Evolutionary conservation across 2,888 invertebrate genomes (phyloP).

Genomic region (Gnatocerus cornutus): DNA sequence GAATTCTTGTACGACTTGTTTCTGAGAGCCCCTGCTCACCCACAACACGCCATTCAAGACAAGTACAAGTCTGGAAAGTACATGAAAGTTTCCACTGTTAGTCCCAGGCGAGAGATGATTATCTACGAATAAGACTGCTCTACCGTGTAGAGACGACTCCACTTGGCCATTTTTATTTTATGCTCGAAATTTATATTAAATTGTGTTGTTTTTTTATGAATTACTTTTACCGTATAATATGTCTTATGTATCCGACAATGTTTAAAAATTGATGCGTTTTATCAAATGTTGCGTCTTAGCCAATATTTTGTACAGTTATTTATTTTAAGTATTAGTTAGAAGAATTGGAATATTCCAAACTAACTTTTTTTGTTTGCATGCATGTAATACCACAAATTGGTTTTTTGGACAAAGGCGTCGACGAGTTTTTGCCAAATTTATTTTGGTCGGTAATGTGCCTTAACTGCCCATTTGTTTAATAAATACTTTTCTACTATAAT

Average conservation of each 20-base stretch:
- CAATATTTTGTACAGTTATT: constrained; percentile 36
- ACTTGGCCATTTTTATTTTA: constrained; percentile 23
- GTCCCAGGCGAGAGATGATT: constrained; percentile 53
- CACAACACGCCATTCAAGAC: constrained; percentile 90
- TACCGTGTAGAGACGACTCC: constrained; percentile 22
- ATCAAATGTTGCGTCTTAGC: not conserved
- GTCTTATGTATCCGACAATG: not conserved
- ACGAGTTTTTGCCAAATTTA: constrained; percentile 6
- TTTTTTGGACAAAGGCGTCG: not conserved
- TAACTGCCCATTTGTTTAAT: too few relatives aligned
- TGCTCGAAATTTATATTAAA: constrained; percentile 40
- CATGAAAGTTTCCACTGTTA: constrained; percentile 63
- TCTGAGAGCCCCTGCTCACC: constrained; percentile 77
- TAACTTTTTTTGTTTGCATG: too few relatives aligned
- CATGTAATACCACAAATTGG: not conserved
- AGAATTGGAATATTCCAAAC: not conserved
- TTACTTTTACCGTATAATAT: constrained; percentile 7
- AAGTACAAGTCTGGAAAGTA: constrained; percentile 88
- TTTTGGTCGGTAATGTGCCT: too few relatives aligned
- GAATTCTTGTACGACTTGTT: constrained; percentile 82
- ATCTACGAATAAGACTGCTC: constrained; percentile 48
- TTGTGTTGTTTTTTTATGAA: constrained; percentile 18
- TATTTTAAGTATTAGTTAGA: constrained; percentile 23
- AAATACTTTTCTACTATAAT: too few relatives aligned
- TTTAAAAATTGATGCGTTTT: constrained; percentile 10